These are phyloP conservation scores for Holacanthella duospinosa DNA, from an alignment of 2,888 invertebrate species.

Conservation along the genomic window DNA sequence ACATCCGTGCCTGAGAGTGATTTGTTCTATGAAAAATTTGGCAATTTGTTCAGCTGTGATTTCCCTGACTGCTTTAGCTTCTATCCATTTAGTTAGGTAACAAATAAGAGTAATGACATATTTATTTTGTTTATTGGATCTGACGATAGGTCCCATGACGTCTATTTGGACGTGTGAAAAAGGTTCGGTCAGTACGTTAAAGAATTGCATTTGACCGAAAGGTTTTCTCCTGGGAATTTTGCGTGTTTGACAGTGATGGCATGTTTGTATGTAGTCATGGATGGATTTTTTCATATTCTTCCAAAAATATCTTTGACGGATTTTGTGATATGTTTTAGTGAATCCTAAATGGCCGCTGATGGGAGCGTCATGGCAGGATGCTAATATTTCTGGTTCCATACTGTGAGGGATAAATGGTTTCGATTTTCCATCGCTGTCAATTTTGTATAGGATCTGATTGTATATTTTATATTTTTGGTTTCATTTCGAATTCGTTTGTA, in stretches of 20 bases:
- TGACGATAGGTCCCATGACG: constrained; percentile 33
- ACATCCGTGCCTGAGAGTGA: too few relatives aligned
- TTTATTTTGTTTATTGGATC: too few relatives aligned
- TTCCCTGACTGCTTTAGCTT: too few relatives aligned
- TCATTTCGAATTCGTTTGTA: too few relatives aligned
- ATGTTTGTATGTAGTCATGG: background rate
- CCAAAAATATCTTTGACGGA: constrained; percentile 6
- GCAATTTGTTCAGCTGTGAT: too few relatives aligned
- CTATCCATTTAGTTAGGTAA: too few relatives aligned
- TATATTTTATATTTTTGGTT: too few relatives aligned
- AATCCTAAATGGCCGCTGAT: constrained; percentile 9
- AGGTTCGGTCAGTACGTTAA: constrained; percentile 15
- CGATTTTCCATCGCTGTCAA: too few relatives aligned
- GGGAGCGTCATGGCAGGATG: constrained; percentile 7
- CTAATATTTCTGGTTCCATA: background rate
- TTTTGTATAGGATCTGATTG: constrained; percentile 1
- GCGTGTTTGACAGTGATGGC: constrained; percentile 3
- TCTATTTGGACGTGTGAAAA: constrained; percentile 32
- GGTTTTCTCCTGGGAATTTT: constrained; percentile 9
- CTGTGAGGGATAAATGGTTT: constrained; percentile 1
- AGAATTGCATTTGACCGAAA: constrained; percentile 14
- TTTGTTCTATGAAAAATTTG: too few relatives aligned
- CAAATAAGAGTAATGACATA: too few relatives aligned
- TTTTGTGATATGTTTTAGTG: constrained; percentile 1
- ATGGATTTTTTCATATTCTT: constrained; percentile 6